Percentiles rank a stretch among this genome's conserved stretches.
Conservation (phyloP, 2,113 vertebrate genomes). For the Phodopus roborovskii region DNA sequence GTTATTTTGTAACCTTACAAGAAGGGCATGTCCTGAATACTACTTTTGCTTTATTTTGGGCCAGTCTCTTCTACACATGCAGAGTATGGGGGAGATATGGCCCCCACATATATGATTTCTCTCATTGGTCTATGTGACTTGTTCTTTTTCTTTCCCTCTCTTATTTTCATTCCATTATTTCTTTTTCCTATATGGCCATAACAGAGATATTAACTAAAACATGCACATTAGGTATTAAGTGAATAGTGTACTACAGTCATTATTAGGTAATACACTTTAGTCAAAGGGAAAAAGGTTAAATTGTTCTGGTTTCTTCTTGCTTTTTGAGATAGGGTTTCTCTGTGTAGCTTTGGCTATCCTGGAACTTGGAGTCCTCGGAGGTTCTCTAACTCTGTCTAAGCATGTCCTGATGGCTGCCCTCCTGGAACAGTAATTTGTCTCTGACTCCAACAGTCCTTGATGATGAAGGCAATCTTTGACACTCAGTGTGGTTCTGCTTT, state of each 20-base stretch:
- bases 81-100: neutral
- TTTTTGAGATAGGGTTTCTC: neutral
- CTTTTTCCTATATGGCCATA: neutral
- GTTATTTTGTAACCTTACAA: neutral
- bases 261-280: neutral
- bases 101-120: rapidly evolving
- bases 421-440: slow-evolving; percentile 39
- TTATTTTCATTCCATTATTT: neutral
- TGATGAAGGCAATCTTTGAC: neutral
- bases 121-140: neutral
- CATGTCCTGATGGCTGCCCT: neutral
- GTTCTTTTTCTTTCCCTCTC: neutral
- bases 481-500: slow-evolving; percentile 25
- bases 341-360: neutral
- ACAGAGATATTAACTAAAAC: neutral
- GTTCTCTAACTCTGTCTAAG: neutral
- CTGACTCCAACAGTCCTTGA: neutral
- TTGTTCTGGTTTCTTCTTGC: neutral
- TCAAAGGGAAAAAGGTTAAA: neutral
- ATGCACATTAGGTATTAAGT: neutral
- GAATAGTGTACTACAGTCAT: neutral
- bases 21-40: neutral
- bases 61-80: rapidly evolving
- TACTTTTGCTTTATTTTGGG: neutral
- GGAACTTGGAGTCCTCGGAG: neutral